These are phyloP conservation scores for Hypolimnas misippus DNA, from an alignment of 2,888 invertebrate species.

Conservation along the genomic window DNA sequence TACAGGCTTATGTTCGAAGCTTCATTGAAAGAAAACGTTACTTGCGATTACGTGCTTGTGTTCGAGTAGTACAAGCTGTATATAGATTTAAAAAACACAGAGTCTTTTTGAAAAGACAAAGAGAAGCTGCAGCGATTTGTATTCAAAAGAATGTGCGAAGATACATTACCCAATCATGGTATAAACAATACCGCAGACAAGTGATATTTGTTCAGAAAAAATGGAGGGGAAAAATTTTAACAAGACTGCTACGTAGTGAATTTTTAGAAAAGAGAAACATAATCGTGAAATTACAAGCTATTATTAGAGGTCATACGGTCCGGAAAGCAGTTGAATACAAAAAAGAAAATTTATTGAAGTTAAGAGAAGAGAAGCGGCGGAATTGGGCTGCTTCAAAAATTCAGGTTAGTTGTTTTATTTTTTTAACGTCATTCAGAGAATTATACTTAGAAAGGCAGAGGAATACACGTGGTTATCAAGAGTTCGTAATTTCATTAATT, in stretches of 20 bases:
- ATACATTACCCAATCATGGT: conserved; percentile 59
- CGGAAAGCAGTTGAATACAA: conserved; percentile 72
- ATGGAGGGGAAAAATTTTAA: conserved; percentile 71
- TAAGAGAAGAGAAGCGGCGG: conserved; percentile 65
- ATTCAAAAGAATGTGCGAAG: conserved; percentile 67
- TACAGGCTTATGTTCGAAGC: conserved; percentile 58
- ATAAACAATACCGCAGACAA: conserved; percentile 54
- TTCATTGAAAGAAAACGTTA: conserved; percentile 61
- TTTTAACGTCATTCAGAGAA: no score
- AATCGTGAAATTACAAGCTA: conserved; percentile 69
- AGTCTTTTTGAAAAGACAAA: conserved; percentile 49
- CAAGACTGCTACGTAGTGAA: conserved; percentile 63
- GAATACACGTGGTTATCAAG: no score
- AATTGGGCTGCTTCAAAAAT: conserved; percentile 85
- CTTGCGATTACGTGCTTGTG: conserved; percentile 53
- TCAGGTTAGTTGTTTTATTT: conserved; percentile 75
- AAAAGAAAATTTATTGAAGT: conserved; percentile 69
- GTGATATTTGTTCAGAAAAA: conserved; percentile 64
- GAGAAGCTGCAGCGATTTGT: conserved; percentile 57
- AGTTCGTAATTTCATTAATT: no score
- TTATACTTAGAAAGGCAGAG: no score
- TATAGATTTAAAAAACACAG: conserved; percentile 61
- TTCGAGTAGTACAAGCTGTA: conserved; percentile 63
- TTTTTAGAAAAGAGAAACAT: conserved; percentile 60
- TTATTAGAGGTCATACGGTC: conserved; percentile 77